A percentile compares a stretch with the other conserved stretches of the same genome.
phyloP scores from a whole-genome alignment of 2,888 invertebrate genomes.

The Phalera bucephala region DNA sequence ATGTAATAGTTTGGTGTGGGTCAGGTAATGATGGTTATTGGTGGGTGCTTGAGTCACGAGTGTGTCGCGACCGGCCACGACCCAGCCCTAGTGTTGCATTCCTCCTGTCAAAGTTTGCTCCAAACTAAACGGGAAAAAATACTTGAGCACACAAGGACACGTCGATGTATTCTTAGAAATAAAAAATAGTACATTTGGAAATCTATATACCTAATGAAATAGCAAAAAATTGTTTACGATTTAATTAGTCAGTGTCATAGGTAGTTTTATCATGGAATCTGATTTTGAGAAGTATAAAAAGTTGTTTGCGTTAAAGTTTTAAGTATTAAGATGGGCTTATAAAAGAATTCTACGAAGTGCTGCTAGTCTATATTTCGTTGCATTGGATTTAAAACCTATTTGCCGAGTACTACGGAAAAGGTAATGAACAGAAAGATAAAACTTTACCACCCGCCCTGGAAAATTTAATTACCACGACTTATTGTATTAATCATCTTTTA shows the following conservation, averaged over 20 bases:
- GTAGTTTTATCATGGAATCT: background rate
- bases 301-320: background rate
- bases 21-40: conserved; percentile 43
- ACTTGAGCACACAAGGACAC: conserved; percentile 59
- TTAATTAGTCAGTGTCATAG: conserved; percentile 13
- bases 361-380: no score
- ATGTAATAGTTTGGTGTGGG: conserved; percentile 33
- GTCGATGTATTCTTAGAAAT: conserved; percentile 41
- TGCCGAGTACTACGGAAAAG: no score
- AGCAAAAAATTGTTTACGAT: conserved; percentile 13
- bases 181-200: conserved; percentile 15
- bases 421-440: no score
- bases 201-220: conserved; percentile 13
- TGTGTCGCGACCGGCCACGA: conserved; percentile 66
- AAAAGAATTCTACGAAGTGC: no score
- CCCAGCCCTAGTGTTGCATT: conserved; percentile 61
- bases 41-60: conserved; percentile 61
- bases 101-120: conserved; percentile 75
- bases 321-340: conserved; percentile 9
- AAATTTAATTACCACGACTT: no score
- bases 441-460: no score
- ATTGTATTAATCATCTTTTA: no score
- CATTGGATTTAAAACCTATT: no score
- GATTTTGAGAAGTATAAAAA: background rate
- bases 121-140: conserved; percentile 59